A percentile compares a stretch with the other conserved stretches of the same genome.
Conservation (phyloP, 2,113 vertebrate genomes). For the Datnioides undecimradiatus region DNA sequence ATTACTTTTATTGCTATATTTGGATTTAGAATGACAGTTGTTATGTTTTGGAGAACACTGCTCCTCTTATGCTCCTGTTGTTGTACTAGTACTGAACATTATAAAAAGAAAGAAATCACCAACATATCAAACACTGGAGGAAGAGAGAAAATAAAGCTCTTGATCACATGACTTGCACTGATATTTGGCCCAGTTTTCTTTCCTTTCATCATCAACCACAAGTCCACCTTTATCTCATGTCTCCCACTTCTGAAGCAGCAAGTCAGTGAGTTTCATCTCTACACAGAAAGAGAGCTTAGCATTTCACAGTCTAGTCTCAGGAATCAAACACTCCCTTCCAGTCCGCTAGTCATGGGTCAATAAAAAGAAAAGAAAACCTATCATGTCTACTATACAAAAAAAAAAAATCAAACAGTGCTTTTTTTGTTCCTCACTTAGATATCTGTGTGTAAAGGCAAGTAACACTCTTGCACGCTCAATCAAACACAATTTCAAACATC, state of each 20-base stretch:
- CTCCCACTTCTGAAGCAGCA: conserved; percentile 65
- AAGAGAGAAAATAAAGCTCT: conserved; percentile 70
- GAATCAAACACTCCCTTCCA: conserved; percentile 58
- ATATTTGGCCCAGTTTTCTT: conserved; percentile 72
- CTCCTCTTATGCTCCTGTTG: conserved; percentile 48
- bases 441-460: conserved; percentile 64
- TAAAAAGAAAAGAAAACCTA: conserved; percentile 33
- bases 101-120: conserved; percentile 33
- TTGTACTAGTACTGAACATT: conserved; percentile 42
- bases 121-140: conserved; percentile 54
- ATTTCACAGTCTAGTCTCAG: conserved; percentile 75
- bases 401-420: conserved; percentile 74
- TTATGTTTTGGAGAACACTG: conserved; percentile 20
- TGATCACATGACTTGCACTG: conserved; percentile 60
- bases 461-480: conserved; percentile 63
- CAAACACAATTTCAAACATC: conserved; percentile 61
- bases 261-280: conserved; percentile 67
- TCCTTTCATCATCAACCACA: conserved; percentile 28
- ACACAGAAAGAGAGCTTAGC: conserved; percentile 53
- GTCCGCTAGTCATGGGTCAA: conserved; percentile 47
- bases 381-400: conserved; percentile 64
- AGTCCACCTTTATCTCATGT: conserved; percentile 26
- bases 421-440: conserved; percentile 62
- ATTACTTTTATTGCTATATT: conserved; percentile 76
- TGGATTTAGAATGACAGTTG: conserved; percentile 46